A percentile compares a stretch with the other conserved stretches of the same genome.
These are phyloP conservation scores for Callimorpha dominula DNA, from an alignment of 2,888 invertebrate species.

Conservation along the genomic window DNA sequence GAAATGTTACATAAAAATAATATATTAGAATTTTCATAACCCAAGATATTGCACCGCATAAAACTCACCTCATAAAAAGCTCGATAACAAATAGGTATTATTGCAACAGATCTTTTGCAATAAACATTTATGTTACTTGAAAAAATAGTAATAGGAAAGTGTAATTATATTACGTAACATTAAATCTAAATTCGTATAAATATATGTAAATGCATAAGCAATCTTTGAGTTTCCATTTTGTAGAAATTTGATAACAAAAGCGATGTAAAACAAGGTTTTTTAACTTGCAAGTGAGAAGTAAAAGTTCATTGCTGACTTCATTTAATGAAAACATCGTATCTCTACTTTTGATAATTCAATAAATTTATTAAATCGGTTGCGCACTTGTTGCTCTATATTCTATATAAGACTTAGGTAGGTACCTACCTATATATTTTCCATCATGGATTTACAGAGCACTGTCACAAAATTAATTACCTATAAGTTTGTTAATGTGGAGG, in stretches of 20 bases:
- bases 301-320: background rate
- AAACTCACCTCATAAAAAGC: constrained; percentile 50
- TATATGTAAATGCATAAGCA: too few species aligned
- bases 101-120: constrained; percentile 38
- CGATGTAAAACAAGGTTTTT: background rate
- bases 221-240: background rate
- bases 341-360: too few species aligned
- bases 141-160: background rate
- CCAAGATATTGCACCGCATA: constrained; percentile 9
- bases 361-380: too few species aligned
- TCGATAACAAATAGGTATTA: constrained; percentile 60
- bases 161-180: background rate
- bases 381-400: too few species aligned
- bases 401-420: too few species aligned
- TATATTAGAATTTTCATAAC: constrained; percentile 33
- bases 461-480: too few species aligned
- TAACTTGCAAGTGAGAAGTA: background rate
- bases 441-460: too few species aligned
- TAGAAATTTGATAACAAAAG: background rate
- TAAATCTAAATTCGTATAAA: background rate
- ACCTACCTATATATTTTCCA: too few species aligned
- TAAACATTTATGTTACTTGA: background rate
- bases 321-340: too few species aligned
- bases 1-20: constrained; percentile 16
- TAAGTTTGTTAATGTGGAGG: too few species aligned